Conservation (phyloP, 2,797 vertebrate species). For the Danio tinwini region DNA sequence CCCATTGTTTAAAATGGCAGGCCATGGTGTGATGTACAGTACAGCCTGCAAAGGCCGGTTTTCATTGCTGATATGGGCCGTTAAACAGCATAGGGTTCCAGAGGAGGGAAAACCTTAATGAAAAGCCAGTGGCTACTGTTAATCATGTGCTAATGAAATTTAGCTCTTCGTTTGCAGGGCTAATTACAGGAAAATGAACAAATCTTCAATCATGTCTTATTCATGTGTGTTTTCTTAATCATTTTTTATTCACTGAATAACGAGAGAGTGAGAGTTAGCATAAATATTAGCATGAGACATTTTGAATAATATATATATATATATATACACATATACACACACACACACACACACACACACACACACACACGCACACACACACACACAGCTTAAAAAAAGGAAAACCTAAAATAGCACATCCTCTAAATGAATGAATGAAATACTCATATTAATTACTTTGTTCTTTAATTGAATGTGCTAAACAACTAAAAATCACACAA, state of each 20-base stretch:
- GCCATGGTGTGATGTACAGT: conserved; percentile 64
- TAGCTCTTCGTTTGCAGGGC: conserved; percentile 27
- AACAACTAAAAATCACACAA: no score
- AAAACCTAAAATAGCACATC: no score
- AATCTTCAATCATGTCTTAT: background rate
- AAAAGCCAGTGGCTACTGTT: conserved; percentile 11
- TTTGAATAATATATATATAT: no score
- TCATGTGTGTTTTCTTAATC: conserved; percentile 14
- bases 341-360: no score
- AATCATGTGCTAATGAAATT: conserved; percentile 30
- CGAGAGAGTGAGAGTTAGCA: background rate
- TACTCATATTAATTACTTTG: no score
- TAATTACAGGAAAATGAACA: conserved; percentile 43
- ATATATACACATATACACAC: no score
- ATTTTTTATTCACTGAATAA: conserved; percentile 9
- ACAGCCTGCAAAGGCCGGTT: conserved; percentile 15
- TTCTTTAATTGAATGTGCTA: no score
- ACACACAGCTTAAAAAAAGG: no score
- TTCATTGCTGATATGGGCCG: background rate
- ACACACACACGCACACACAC: no score
- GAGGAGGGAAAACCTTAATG: background rate
- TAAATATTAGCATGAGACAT: background rate
- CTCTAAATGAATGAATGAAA: no score
- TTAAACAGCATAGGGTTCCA: conserved; percentile 18
- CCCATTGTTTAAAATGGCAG: conserved; percentile 69